phyloP scores from a whole-genome alignment of 1,140 invertebrate species.

The Eumeta japonica region DNA sequence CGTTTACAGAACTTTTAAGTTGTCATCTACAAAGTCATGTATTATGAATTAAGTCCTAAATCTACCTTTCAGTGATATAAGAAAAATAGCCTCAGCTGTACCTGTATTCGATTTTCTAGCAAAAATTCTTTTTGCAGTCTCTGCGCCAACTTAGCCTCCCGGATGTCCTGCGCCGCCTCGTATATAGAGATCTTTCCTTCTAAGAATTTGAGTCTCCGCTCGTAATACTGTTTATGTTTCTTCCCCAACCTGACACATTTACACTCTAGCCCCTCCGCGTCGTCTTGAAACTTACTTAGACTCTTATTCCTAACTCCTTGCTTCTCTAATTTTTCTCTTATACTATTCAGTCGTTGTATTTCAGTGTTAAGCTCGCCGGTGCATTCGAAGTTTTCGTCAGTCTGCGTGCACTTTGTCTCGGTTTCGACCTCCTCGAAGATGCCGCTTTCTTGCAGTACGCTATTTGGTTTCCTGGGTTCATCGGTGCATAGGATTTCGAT shows the following conservation, averaged over 20 bases:
- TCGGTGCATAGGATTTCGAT: conserved; percentile 39
- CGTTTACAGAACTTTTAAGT: too few species aligned
- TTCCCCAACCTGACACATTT: conserved; percentile 52
- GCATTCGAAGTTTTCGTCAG: conserved; percentile 54
- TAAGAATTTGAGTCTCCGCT: conserved; percentile 59
- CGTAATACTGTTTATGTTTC: conserved; percentile 61
- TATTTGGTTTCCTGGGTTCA: conserved; percentile 37
- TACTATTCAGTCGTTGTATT: conserved; percentile 60
- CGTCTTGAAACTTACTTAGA: conserved; percentile 39
- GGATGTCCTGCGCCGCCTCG: conserved; percentile 60
- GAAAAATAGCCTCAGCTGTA: conserved; percentile 14
- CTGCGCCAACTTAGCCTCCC: conserved; percentile 59
- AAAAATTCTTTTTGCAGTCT: conserved; percentile 59
- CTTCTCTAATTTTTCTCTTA: conserved; percentile 57
- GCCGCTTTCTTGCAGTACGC: conserved; percentile 63
- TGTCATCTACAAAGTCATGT: too few species aligned
- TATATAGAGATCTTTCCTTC: conserved; percentile 62
- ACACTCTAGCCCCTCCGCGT: conserved; percentile 39
- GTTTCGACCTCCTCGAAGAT: conserved; percentile 62
- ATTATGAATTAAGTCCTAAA: too few species aligned
- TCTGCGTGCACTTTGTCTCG: conserved; percentile 55
- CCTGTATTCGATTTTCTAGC: conserved; percentile 56
- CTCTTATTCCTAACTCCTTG: conserved; percentile 53
- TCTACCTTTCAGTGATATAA: too few species aligned
- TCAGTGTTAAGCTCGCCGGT: conserved; percentile 53